Base-by-base conservation (phyloP, 2,113 vertebrate genomes). In the Triplophysa tibetana region DNA sequence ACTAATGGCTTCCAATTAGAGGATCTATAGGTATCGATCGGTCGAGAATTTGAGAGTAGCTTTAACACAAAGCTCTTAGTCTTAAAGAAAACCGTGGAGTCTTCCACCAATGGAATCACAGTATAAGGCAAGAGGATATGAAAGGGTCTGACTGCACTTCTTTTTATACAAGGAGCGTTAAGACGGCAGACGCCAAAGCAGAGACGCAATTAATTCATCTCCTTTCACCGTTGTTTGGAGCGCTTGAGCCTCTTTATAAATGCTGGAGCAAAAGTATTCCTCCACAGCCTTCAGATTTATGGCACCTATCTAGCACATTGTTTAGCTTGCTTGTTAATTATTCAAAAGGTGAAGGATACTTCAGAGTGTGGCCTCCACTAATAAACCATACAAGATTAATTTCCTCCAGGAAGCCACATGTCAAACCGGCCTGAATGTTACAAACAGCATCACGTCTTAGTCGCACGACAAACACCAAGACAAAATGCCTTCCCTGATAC, bases 21-120 rank as follows among this genome's bases (percentile, higher is more conserved):
- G 88, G 93, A 96, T 95, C 95, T 94, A 93, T 94, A 93, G 89
- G 90, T 94, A 96, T 91, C 80, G 88, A 96, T 96, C 93, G 86
- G 85, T 91, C 89, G 91, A 86, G 88, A 90, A 91, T 94, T 92
- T 91, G 89, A 89, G 83, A 78, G 75, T 75, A 73, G 66, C 72
- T 85, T 78, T 70, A 81, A 84, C 85, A 87, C 81, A 77, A 77
- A 77, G 62, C 75, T 66, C 77, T 85, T 83, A 87, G 89, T 87
- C 87, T 82, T 83, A 89, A 80, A 85, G 45, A 79, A 77, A 83
- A 77, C 54, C 54, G 76, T 41, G 77, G 72, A 72, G 61, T 50
- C 58, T 29, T 75, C 69, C 70, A 68, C 65, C 66, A 79, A 82
- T 54, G 48, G 24, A 70, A 41, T 78, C 67, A 26, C 74, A 48